phyloP scores from a whole-genome alignment of 2,888 invertebrate species.

The Drosophila peninsularis region DNA sequence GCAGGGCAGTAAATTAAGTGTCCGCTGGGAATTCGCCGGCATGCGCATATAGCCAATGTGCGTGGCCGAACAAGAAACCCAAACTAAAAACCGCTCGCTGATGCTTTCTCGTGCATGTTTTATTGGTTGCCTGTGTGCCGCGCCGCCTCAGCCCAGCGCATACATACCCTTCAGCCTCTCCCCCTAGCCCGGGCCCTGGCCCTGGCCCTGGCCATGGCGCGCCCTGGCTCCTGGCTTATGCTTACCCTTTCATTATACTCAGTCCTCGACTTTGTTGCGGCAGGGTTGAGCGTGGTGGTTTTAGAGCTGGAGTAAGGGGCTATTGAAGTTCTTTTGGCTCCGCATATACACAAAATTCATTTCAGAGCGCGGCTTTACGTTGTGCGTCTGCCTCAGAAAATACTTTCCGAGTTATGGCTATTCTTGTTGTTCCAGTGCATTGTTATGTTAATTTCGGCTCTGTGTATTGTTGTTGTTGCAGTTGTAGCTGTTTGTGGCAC shows the following conservation, averaged over 20 bases:
- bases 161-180: conserved; percentile 2
- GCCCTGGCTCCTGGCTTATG: conserved; percentile 33
- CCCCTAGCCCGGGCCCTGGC: background rate
- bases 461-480: conserved; percentile 60
- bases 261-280: conserved; percentile 32
- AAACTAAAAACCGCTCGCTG: conserved; percentile 38
- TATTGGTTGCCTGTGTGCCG: conserved; percentile 44
- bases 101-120: conserved; percentile 43
- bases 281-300: conserved; percentile 4
- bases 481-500: conserved; percentile 57
- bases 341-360: conserved; percentile 58
- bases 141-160: background rate
- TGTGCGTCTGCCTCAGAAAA: conserved; percentile 42
- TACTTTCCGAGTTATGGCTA: conserved; percentile 43
- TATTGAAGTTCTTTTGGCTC: conserved; percentile 59
- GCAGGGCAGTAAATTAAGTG: conserved; percentile 75
- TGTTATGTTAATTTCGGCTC: conserved; percentile 76
- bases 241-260: conserved; percentile 72
- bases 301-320: conserved; percentile 7
- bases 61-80: conserved; percentile 32
- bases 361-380: conserved; percentile 48
- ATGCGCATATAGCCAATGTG: conserved; percentile 34
- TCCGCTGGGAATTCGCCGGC: conserved; percentile 70
- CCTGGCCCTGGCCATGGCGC: background rate
- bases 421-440: conserved; percentile 57